phyloP scores from a whole-genome alignment of 2,888 invertebrate species.

The Chorisops tibialis region DNA sequence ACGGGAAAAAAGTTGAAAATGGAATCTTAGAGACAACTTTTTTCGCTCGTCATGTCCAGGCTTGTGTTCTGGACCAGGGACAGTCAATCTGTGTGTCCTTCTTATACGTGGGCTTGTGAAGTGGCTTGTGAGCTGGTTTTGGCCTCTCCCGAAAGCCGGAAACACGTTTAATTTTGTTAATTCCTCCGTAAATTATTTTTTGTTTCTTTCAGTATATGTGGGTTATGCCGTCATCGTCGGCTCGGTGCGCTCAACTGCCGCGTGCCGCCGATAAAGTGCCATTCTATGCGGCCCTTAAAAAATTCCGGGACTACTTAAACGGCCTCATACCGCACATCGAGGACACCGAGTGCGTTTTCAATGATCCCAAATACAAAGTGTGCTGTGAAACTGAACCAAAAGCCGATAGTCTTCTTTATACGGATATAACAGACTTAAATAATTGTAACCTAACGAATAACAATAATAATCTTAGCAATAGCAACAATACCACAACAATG shows the following conservation, averaged over 20 bases:
- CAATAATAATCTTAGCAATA: background rate
- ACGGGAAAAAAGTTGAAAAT: too few species aligned
- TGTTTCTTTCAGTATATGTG: slow-evolving; percentile 78
- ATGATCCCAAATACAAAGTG: slow-evolving; percentile 65
- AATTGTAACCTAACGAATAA: slow-evolving; percentile 32
- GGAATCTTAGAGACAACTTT: too few species aligned
- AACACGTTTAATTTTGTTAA: too few species aligned
- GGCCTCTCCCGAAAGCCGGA: too few species aligned
- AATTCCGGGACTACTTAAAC: slow-evolving; percentile 90
- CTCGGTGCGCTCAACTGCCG: slow-evolving; percentile 95
- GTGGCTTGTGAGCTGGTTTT: too few species aligned
- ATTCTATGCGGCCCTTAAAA: slow-evolving; percentile 92
- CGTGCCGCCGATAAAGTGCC: slow-evolving; percentile 97
- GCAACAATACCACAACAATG: background rate
- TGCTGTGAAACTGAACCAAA: slow-evolving; percentile 60
- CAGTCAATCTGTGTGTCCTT: too few species aligned
- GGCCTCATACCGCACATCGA: slow-evolving; percentile 81
- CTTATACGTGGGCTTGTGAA: too few species aligned
- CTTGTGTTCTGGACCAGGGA: too few species aligned
- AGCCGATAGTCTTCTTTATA: slow-evolving; percentile 29
- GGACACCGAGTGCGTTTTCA: slow-evolving; percentile 84
- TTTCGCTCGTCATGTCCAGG: too few species aligned
- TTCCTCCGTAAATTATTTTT: too few species aligned
- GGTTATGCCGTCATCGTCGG: slow-evolving; percentile 99
- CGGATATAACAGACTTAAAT: slow-evolving; percentile 36